Evolutionary conservation across 2,797 vertebrate species (phyloP).

Genomic region (Psittacula derbiana): DNA sequence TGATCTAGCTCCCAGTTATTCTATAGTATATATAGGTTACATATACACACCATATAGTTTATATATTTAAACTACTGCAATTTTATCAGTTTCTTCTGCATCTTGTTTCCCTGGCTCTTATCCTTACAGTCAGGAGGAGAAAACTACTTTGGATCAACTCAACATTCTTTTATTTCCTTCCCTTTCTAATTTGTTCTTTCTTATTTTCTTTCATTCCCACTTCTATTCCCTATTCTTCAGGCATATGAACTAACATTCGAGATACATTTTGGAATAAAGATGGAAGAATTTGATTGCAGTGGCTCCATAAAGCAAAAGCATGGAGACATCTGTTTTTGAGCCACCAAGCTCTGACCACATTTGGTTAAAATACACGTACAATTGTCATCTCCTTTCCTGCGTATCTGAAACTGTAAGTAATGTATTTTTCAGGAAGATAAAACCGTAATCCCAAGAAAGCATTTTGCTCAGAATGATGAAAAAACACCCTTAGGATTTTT

Average conservation of each 20-base stretch:
- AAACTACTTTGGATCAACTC: background rate
- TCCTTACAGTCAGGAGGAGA: background rate
- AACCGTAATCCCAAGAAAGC: background rate
- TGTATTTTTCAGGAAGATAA: background rate
- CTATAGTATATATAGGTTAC: background rate
- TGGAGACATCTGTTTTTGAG: background rate
- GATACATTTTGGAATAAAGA: background rate
- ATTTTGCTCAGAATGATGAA: background rate
- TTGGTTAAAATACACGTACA: background rate
- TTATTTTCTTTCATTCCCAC: background rate
- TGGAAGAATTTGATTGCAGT: background rate
- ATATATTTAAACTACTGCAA: background rate
- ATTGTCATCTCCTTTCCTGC: background rate
- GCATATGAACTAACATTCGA: background rate
- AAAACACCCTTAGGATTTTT: background rate
- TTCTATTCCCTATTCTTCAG: background rate
- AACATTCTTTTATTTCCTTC: background rate
- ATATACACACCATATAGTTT: background rate
- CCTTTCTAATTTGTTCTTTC: background rate
- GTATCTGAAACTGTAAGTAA: background rate
- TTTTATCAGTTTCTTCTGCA: background rate
- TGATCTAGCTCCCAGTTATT: background rate
- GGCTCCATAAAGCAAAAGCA: background rate
- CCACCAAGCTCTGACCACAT: background rate
- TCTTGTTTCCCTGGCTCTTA: background rate